A percentile compares a stretch with the other conserved stretches of the same genome.
These are phyloP conservation scores for Tupaia tana DNA, from an alignment of 2,113 vertebrate genomes.

Conservation along the genomic window DNA sequence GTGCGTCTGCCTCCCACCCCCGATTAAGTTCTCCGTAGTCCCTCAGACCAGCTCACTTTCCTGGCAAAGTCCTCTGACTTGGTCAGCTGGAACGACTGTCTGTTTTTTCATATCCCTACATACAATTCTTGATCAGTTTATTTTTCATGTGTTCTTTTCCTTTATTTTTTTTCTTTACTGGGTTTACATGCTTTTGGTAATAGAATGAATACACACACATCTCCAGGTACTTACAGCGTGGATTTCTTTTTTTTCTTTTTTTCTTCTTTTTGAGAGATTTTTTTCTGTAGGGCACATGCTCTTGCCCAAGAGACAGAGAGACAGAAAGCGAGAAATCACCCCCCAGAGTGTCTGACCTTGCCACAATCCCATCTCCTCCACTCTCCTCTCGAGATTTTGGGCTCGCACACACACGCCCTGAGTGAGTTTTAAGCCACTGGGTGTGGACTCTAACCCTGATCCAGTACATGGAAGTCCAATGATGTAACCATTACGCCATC, in stretches of 20 bases:
- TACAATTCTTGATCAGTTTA: background rate
- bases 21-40: background rate
- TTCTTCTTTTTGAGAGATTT: too few relatives aligned
- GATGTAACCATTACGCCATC: too few relatives aligned
- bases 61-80: background rate
- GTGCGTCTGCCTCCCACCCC: background rate
- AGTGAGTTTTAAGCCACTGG: too few relatives aligned
- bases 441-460: too few relatives aligned
- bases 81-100: background rate
- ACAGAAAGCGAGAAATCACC: too few relatives aligned
- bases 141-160: background rate
- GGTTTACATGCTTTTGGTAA: conserved; percentile 18
- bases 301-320: too few relatives aligned
- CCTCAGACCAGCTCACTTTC: background rate
- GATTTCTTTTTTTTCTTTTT: background rate
- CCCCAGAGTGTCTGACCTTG: too few relatives aligned
- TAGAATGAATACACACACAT: background rate
- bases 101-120: background rate
- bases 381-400: too few relatives aligned
- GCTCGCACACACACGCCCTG: too few relatives aligned
- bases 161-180: background rate
- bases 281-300: too few relatives aligned
- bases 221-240: background rate
- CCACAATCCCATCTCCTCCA: too few relatives aligned
- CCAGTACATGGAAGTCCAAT: too few relatives aligned